These are phyloP conservation scores for Lathamus discolor DNA, from an alignment of 2,113 vertebrate genomes.

Conservation along the genomic window DNA sequence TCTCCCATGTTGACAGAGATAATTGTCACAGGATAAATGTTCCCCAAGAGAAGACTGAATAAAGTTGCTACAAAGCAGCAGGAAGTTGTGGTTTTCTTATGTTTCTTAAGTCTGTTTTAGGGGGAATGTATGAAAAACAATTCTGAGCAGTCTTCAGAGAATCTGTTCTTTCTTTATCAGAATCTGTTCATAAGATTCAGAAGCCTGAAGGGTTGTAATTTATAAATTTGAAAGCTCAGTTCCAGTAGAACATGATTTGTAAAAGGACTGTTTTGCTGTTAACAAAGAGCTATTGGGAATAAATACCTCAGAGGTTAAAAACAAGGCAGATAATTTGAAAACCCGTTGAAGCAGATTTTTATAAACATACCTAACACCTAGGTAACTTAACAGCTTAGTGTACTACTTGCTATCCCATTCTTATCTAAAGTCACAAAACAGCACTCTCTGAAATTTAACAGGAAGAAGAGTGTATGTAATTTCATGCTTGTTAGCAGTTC, in stretches of 20 bases:
- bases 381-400: neutral
- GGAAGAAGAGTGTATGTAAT: neutral
- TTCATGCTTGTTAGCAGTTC: neutral
- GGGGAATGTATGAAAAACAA: neutral
- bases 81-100: neutral
- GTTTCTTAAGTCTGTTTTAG: neutral
- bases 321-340: neutral
- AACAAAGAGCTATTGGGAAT: neutral
- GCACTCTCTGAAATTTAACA: neutral
- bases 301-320: neutral
- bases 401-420: neutral
- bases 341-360: neutral
- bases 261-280: neutral
- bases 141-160: neutral
- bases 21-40: neutral
- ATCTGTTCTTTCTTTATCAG: neutral
- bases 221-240: neutral
- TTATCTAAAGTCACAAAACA: neutral
- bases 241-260: neutral
- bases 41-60: neutral
- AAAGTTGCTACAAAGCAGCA: neutral
- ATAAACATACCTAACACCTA: neutral
- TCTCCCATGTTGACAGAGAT: neutral
- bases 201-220: neutral
- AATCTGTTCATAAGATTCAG: neutral